Evolutionary conservation across 2,888 invertebrate species (phyloP).

Genomic region (Halictus ligatus): DNA sequence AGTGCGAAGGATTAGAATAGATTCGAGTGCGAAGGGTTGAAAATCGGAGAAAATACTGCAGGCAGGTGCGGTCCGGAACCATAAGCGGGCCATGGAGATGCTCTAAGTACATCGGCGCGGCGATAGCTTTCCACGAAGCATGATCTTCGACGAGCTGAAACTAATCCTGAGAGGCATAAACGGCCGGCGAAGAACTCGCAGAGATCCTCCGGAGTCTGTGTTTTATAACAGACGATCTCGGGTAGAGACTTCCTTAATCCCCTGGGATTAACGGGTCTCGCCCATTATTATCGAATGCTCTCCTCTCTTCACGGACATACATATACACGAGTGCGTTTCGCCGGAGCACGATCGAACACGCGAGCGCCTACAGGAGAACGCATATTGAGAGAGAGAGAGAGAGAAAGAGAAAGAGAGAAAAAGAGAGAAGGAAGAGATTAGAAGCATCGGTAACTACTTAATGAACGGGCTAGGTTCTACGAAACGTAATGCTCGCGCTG

Average conservation of each 20-base stretch:
- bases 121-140: neutral
- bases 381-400: neutral
- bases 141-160: neutral
- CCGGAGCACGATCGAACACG: neutral
- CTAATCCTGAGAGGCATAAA: neutral
- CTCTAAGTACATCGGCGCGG: neutral
- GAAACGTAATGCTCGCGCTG: slow-evolving; percentile 2
- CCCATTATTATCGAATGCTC: neutral
- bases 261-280: slow-evolving; percentile 3
- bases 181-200: neutral
- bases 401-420: neutral
- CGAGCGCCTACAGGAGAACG: neutral
- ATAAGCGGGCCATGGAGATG: neutral
- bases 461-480: neutral
- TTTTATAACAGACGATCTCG: slow-evolving; percentile 1
- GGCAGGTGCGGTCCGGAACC: neutral
- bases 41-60: neutral
- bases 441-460: slow-evolving; percentile 2
- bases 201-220: neutral
- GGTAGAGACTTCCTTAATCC: neutral
- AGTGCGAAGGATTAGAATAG: no score
- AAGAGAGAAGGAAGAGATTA: neutral
- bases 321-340: neutral
- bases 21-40: no score
- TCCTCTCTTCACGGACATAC: neutral